Conservation (phyloP, 2,113 vertebrate genomes). For the Dolichallabes microphthalmus region DNA sequence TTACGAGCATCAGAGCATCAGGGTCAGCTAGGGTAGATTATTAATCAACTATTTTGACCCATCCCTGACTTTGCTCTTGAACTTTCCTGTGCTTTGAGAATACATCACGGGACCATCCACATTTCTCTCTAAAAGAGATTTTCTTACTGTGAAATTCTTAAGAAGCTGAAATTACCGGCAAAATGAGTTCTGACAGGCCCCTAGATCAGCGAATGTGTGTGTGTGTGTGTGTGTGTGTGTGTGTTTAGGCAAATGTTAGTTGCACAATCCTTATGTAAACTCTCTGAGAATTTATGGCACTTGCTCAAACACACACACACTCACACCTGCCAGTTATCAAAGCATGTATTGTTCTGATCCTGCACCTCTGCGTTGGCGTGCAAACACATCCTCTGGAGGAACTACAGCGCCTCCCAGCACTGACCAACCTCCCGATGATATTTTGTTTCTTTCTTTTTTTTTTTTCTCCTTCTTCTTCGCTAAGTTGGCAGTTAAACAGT, state of each 20-base stretch:
- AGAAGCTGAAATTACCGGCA: conserved; percentile 10
- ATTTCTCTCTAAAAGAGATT: neutral
- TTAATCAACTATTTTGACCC: neutral
- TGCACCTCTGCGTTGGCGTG: conserved; percentile 26
- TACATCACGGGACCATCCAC: neutral
- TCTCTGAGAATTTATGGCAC: conserved; percentile 10
- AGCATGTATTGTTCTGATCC: conserved; percentile 44
- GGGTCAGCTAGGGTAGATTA: neutral
- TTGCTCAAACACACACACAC: conserved; percentile 28
- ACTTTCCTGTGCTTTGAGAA: neutral
- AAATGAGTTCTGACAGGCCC: conserved; percentile 15
- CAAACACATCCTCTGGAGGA: conserved; percentile 39
- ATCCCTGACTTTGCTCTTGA: neutral
- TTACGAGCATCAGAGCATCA: neutral
- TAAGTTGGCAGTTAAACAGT: conserved; percentile 7
- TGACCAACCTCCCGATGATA: conserved; percentile 11
- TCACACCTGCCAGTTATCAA: conserved; percentile 34
- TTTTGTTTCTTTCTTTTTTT: neutral
- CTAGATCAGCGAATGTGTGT: conserved; percentile 29
- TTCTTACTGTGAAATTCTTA: neutral
- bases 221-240: conserved; percentile 19
- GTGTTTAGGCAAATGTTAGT: conserved; percentile 39
- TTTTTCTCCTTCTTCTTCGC: too few species aligned
- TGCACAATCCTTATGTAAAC: conserved; percentile 44
- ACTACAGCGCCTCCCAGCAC: conserved; percentile 22